Conservation (phyloP, 1,140 invertebrate species). For the Drosophila lini region DNA sequence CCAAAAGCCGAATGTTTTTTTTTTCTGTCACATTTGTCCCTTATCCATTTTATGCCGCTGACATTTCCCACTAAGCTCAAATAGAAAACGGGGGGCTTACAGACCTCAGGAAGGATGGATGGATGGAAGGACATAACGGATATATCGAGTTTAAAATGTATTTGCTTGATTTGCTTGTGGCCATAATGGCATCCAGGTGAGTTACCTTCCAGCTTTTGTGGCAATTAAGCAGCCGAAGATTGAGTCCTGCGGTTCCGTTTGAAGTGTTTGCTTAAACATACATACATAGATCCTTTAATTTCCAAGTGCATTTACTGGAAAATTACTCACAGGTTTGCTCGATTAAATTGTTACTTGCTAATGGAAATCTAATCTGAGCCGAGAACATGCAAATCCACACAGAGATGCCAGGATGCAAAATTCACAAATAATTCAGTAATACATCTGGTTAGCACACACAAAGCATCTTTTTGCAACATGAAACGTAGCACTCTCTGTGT, state of each 20-base stretch:
- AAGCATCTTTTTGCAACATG: constrained; percentile 9
- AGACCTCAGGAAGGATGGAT: neutral
- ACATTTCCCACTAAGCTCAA: constrained; percentile 75
- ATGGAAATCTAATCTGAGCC: constrained; percentile 42
- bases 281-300: too few species aligned
- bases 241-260: constrained; percentile 22
- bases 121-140: constrained; percentile 28
- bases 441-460: constrained; percentile 22
- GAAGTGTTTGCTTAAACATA: neutral
- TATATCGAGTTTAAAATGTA: constrained; percentile 57
- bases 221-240: constrained; percentile 54
- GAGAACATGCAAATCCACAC: constrained; percentile 32
- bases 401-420: constrained; percentile 11
- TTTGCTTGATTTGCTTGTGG: constrained; percentile 47
- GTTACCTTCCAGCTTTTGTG: constrained; percentile 16
- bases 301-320: constrained; percentile 26
- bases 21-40: constrained; percentile 72
- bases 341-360: constrained; percentile 49
- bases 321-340: constrained; percentile 17
- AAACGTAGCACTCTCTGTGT: neutral
- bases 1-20: constrained; percentile 39
- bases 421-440: constrained; percentile 40
- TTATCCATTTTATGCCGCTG: constrained; percentile 75
- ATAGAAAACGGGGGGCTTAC: constrained; percentile 56
- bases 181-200: constrained; percentile 34